phyloP scores from a whole-genome alignment of 2,888 invertebrate genomes.

The Latheticus oryzae region DNA sequence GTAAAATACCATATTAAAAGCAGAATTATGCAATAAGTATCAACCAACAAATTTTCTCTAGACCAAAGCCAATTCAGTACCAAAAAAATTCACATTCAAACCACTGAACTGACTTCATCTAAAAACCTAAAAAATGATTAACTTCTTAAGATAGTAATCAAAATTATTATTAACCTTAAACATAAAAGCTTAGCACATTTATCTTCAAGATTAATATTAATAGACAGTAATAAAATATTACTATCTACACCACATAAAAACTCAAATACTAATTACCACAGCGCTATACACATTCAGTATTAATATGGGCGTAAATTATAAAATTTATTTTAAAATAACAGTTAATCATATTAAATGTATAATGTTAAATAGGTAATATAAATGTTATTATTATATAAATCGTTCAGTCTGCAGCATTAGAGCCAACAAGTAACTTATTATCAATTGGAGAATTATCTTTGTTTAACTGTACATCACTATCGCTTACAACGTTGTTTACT shows the following conservation, averaged over 20 bases:
- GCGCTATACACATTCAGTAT: no score
- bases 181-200: no score
- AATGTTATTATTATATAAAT: no score
- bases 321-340: constrained; percentile 57
- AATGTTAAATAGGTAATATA: constrained; percentile 38
- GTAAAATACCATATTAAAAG: constrained; percentile 39
- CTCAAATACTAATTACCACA: constrained; percentile 59
- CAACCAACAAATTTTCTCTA: constrained; percentile 44
- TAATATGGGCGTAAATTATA: constrained; percentile 58
- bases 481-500: constrained; percentile 49
- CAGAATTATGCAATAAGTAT: constrained; percentile 38
- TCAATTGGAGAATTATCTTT: constrained; percentile 64
- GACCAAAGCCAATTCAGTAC: constrained; percentile 48
- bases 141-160: constrained; percentile 28
- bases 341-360: constrained; percentile 43
- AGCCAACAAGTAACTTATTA: constrained; percentile 59
- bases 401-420: constrained; percentile 61
- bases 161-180: constrained; percentile 50
- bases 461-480: constrained; percentile 48
- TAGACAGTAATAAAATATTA: no score
- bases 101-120: not conserved
- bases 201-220: no score
- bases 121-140: no score
- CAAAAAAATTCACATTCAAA: constrained; percentile 11
- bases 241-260: constrained; percentile 54